Evolutionary conservation across 2,888 invertebrate genomes (phyloP), one percentile per base, ranked within the genome.

Genomic region (Drosophila mercatorum): DNA sequence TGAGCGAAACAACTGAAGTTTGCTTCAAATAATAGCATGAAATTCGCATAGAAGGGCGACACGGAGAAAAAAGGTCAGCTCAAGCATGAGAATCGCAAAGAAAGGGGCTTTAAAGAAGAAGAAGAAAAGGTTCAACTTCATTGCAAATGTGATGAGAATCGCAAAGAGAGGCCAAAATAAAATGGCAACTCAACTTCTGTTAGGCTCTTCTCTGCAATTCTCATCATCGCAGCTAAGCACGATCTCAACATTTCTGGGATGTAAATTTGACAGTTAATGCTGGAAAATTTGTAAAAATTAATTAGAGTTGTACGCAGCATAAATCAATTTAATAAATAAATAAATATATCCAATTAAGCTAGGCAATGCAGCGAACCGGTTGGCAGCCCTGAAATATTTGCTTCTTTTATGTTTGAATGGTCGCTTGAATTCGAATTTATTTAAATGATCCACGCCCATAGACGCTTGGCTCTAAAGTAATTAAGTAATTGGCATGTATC

Each of bases 401-500:
- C 28, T 49, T 22, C 11, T 31, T 49, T 10, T 49, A n/a, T 26
- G 10, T 22, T 12, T 38, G 5, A 5, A 43, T 10, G 17, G 11
- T 14, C 26, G 7, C 14, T 22, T 38, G 12, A 38, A 17, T 17
- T 43, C 10, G 2, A 10, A 47, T 28, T 4, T n/a, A 47, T 40
- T 53, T 14, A 38, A 53, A 55, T 28, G 17, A 22, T 12, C 34
- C 7, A n/a, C 31, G 10, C 28, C 31, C 10, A 31, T 3, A 49
- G n/a, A 14, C 31, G n/a, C 31, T 31, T 34, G 43, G 34, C 26
- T 34, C 38, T 11, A 17, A 28, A 22, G 36, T 51, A 56, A 14
- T 47, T 17, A 34, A 43, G 10, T 28, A 55, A 72, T 75, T 58
- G 31, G 47, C 58, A 64, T 78, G 36, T 58, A 59, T n/a, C 22